phyloP scores from a whole-genome alignment of 2,888 invertebrate genomes.

The Eurois occulta region DNA sequence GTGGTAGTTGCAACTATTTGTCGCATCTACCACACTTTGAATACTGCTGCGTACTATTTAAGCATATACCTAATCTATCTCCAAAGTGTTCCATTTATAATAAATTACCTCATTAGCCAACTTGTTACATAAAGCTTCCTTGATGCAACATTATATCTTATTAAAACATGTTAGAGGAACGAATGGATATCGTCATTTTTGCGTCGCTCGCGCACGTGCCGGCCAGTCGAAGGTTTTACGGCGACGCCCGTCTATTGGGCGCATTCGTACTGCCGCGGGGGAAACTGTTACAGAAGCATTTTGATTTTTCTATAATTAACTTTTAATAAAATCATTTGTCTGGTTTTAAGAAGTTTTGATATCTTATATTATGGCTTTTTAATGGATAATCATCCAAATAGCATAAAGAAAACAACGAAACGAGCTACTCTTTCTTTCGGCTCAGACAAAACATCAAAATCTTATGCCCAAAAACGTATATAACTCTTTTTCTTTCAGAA shows the following conservation, averaged over 20 bases:
- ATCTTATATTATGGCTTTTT: not conserved
- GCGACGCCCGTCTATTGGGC: slow-evolving; percentile 67
- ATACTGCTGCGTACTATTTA: not conserved
- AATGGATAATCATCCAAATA: too few species aligned
- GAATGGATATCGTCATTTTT: slow-evolving; percentile 64
- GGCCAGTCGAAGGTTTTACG: slow-evolving; percentile 68
- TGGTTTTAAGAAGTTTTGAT: too few species aligned
- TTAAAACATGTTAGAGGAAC: slow-evolving; percentile 47
- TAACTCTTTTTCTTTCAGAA: too few species aligned
- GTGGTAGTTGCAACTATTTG: too few species aligned
- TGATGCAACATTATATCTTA: slow-evolving; percentile 27
- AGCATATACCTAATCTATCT: not conserved
- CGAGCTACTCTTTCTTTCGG: too few species aligned
- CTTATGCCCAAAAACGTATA: too few species aligned
- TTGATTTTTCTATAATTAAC: not conserved
- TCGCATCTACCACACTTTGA: too few species aligned
- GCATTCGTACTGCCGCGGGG: slow-evolving; percentile 48
- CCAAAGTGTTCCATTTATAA: not conserved
- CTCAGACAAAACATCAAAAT: too few species aligned
- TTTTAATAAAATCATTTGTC: not conserved
- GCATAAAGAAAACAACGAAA: too few species aligned
- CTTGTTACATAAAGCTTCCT: slow-evolving; percentile 18
- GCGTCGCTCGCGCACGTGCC: slow-evolving; percentile 73
- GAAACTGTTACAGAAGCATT: slow-evolving; percentile 14
- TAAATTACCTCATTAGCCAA: not conserved